phyloP scores from a whole-genome alignment of 2,113 vertebrate genomes.

The Dicentrarchus labrax region DNA sequence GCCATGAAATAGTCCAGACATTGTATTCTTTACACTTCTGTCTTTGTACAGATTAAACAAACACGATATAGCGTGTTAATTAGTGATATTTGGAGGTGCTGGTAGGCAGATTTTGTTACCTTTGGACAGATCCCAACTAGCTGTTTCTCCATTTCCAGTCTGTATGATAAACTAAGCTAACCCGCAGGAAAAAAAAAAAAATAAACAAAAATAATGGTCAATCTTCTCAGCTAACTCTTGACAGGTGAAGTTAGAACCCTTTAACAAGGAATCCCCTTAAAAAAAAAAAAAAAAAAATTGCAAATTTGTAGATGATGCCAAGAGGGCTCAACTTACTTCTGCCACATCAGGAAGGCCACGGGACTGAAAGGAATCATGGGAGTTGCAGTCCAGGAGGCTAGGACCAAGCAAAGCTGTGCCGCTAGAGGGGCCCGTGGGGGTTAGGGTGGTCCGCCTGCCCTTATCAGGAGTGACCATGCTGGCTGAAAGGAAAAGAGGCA shows the following conservation, averaged over 20 bases:
- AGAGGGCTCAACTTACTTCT: slow-evolving; percentile 84
- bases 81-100: neutral
- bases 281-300: neutral
- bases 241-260: no score
- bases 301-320: neutral
- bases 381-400: slow-evolving; percentile 96
- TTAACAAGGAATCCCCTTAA: neutral
- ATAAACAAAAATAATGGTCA: no score
- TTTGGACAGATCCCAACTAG: neutral
- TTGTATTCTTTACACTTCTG: neutral
- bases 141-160: neutral
- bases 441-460: slow-evolving; percentile 89
- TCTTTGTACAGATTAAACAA: neutral
- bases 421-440: slow-evolving; percentile 87
- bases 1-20: neutral
- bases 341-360: slow-evolving; percentile 93
- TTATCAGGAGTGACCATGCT: slow-evolving; percentile 98
- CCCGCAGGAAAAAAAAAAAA: no score
- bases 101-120: neutral
- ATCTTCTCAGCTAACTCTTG: neutral
- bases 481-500: slow-evolving; percentile 79
- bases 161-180: neutral
- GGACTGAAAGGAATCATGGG: slow-evolving; percentile 96
- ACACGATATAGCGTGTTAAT: neutral
- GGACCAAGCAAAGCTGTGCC: slow-evolving; percentile 93